These are phyloP conservation scores for Lasioglossum marginatum DNA, from an alignment of 2,888 invertebrate genomes.

Conservation along the genomic window DNA sequence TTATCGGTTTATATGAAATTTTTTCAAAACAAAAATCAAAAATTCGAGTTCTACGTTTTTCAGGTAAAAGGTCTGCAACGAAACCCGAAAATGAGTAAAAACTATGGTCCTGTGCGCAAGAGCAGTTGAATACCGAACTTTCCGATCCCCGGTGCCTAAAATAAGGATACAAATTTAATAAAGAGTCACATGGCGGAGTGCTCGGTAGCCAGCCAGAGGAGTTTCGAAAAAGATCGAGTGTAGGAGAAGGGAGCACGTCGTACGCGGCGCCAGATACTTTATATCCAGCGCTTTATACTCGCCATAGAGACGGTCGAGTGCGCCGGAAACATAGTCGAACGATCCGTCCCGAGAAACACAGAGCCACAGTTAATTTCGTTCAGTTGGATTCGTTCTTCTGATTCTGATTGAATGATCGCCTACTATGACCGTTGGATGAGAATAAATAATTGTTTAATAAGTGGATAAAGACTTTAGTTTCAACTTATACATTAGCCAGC, in stretches of 20 bases:
- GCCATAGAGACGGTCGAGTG: constrained; percentile 48
- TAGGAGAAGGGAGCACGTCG: constrained; percentile 66
- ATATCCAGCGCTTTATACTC: constrained; percentile 67
- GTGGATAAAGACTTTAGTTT: too few species aligned
- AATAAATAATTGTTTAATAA: too few species aligned
- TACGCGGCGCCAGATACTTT: constrained; percentile 70
- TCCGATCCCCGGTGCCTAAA: neutral
- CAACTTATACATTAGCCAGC: too few species aligned
- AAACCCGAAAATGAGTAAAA: neutral
- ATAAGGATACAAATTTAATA: constrained; percentile 1
- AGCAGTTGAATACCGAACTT: neutral
- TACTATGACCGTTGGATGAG: neutral
- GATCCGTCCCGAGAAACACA: neutral
- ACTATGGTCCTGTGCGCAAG: neutral
- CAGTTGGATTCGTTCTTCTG: neutral
- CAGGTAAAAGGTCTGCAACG: neutral
- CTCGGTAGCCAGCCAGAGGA: neutral
- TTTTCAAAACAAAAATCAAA: neutral
- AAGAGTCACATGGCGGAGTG: neutral
- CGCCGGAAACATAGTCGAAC: constrained; percentile 26
- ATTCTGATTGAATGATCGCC: constrained; percentile 17
- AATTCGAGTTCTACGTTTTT: neutral
- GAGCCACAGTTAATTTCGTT: constrained; percentile 13
- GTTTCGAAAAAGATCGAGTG: constrained; percentile 66
- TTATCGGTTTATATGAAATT: neutral